Evolutionary conservation across 2,113 vertebrate genomes (phyloP), one percentile per base, ranked within the genome.

Genomic region (Campylomormyrus tamandua): DNA sequence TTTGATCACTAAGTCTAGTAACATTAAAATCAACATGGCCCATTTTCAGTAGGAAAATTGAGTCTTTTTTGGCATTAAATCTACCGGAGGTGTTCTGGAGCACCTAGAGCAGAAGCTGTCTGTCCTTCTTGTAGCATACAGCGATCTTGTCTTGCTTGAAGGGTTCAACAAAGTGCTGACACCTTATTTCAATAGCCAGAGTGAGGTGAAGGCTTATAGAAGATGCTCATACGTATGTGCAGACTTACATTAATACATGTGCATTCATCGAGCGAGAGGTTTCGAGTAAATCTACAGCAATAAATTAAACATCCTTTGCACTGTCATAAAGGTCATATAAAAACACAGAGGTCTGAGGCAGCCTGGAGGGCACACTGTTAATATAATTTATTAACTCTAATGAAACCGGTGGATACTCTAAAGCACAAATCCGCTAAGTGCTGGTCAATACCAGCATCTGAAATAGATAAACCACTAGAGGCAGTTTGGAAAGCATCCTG

Each of bases 1-100:
- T 87, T 87, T 87, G 85, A 87, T 87, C 85, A 56, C 85, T 87
- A 35, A 17, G 27, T 19, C 85, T 52, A 53, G 31, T 31, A 84
- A 42, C 50, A 53, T 52, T 19, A 13, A 56, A 53, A 87, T 87
- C 24, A 87, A 87, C 85, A 42, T 13, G 19, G 85, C 50, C 45
- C 15, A 19, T 87, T 53, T 87, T 39, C 50, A 53, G 50, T 27
- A 53, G 11, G 31, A 87, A 87, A 53, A 52, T 5, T 53, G 7
- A 3, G 85, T 56, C 50, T 84, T 84, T 24, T 48, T 48, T n/a
- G n/a, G n/a, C 46, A 31, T 13, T 52, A 19, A 52, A 15, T 49
- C 17, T 35, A 56, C 11, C 24, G 42, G 48, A 17, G 50, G 50
- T 17, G 31, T 9, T 21, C 27, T 15, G n/a, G 5, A 19, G 50